Conservation (phyloP, 1,140 invertebrate genomes). For the Drosophila auraria region DNA sequence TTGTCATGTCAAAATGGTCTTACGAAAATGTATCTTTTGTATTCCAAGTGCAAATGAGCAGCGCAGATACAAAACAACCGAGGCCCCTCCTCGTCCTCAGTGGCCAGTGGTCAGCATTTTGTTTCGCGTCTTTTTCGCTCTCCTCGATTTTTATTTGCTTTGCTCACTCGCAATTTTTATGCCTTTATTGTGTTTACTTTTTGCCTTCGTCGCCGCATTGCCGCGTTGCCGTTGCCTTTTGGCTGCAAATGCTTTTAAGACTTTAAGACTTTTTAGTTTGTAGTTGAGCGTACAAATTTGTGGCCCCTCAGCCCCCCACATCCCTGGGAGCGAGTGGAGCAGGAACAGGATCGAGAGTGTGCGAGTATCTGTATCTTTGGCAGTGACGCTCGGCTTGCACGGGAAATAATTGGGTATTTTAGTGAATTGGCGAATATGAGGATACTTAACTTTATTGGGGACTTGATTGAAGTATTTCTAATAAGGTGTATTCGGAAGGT, state of each 20-base stretch:
- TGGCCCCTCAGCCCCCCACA: conserved; percentile 21
- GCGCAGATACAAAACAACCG: conserved; percentile 73
- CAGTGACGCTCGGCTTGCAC: conserved; percentile 14
- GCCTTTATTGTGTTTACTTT: conserved; percentile 83
- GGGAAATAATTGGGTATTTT: neutral
- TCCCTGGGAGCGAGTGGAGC: conserved; percentile 1
- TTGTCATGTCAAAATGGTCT: conserved; percentile 85
- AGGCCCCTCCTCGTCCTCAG: conserved; percentile 4
- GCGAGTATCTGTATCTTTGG: conserved; percentile 49
- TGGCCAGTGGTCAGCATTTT: conserved; percentile 42
- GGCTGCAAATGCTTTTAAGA: conserved; percentile 84
- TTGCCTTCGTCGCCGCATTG: conserved; percentile 49
- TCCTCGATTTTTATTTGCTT: conserved; percentile 76
- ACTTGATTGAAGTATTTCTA: neutral
- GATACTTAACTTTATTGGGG: too few relatives aligned
- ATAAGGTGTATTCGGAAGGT: neutral
- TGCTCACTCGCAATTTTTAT: conserved; percentile 83
- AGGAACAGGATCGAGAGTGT: conserved; percentile 68
- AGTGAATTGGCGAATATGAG: too few relatives aligned
- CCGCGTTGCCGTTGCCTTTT: conserved; percentile 34
- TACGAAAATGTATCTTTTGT: conserved; percentile 84
- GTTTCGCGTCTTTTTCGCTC: conserved; percentile 51
- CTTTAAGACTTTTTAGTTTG: conserved; percentile 83
- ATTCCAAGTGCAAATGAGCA: conserved; percentile 84
- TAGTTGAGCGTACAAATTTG: conserved; percentile 83